Conservation (phyloP, 2,888 invertebrate species). For the Lysandra bellargus region DNA sequence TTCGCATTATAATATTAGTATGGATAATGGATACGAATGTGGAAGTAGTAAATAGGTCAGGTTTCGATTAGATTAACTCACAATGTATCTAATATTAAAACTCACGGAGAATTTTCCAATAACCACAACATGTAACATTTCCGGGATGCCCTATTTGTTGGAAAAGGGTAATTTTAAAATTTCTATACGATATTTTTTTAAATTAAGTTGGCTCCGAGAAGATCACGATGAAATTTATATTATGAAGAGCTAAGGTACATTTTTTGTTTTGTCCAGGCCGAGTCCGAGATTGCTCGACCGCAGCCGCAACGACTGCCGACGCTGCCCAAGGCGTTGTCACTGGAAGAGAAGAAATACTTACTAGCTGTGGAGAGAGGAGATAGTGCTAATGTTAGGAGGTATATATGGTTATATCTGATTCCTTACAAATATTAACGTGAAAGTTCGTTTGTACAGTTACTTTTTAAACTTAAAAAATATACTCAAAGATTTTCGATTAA, state of each 20-base stretch:
- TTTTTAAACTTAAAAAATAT: too few relatives aligned
- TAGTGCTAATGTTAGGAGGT: conserved; percentile 88
- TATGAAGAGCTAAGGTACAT: not conserved
- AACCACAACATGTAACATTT: not conserved
- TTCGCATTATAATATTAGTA: too few relatives aligned
- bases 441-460: too few relatives aligned
- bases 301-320: conserved; percentile 78
- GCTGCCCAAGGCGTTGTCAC: conserved; percentile 86
- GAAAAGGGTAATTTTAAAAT: not conserved
- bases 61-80: not conserved
- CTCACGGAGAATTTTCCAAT: not conserved
- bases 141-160: not conserved
- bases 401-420: too few relatives aligned
- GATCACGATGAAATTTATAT: not conserved
- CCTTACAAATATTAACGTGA: too few relatives aligned
- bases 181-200: not conserved
- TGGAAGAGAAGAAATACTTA: conserved; percentile 95
- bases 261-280: conserved; percentile 52
- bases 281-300: conserved; percentile 50
- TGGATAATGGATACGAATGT: too few relatives aligned
- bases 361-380: conserved; percentile 96
- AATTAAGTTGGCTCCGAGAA: not conserved
- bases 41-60: not conserved
- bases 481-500: too few relatives aligned
- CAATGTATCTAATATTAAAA: too few relatives aligned